These are phyloP conservation scores for Hemicentrotus pulcherrimus DNA, from an alignment of 35 echinoderm and acorn worm species.

Conservation along the genomic window DNA sequence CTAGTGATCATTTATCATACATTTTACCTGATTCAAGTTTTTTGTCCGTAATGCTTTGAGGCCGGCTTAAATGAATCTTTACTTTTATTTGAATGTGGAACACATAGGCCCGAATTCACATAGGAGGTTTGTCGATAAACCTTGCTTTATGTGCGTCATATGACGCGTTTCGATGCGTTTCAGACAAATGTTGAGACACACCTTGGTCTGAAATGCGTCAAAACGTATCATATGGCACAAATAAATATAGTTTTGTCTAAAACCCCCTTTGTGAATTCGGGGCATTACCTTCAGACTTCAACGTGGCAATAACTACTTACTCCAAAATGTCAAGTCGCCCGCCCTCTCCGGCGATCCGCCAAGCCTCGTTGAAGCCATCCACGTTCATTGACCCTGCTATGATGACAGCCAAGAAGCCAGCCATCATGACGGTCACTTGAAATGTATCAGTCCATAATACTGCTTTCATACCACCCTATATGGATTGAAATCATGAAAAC, in stretches of 20 bases:
- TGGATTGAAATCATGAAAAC: not conserved
- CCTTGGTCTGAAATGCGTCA: too few relatives aligned
- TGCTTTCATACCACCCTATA: constrained; percentile 76
- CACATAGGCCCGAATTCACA: too few relatives aligned
- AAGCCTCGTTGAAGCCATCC: constrained; percentile 55
- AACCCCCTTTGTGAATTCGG: not conserved
- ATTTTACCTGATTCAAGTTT: too few relatives aligned
- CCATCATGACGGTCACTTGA: constrained; percentile 70
- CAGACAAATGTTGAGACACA: too few relatives aligned
- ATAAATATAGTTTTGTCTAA: not conserved
- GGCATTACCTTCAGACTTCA: not conserved
- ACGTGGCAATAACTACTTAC: constrained; percentile 12
- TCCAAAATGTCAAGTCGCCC: constrained; percentile 67
- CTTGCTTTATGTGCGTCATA: too few relatives aligned
- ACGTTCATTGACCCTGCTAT: constrained; percentile 51
- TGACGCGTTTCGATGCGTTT: too few relatives aligned
- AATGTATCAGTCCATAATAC: constrained; percentile 80
- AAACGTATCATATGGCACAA: not conserved
- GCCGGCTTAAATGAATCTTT: too few relatives aligned
- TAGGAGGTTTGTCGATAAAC: too few relatives aligned
- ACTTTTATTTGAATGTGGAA: too few relatives aligned
- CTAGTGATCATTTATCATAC: too few relatives aligned
- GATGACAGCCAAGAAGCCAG: constrained; percentile 65
- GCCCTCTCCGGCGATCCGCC: constrained; percentile 65
- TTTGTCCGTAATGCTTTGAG: too few relatives aligned